Conservation (phyloP, 2,888 invertebrate genomes). For the Polyommatus iphigenia region DNA sequence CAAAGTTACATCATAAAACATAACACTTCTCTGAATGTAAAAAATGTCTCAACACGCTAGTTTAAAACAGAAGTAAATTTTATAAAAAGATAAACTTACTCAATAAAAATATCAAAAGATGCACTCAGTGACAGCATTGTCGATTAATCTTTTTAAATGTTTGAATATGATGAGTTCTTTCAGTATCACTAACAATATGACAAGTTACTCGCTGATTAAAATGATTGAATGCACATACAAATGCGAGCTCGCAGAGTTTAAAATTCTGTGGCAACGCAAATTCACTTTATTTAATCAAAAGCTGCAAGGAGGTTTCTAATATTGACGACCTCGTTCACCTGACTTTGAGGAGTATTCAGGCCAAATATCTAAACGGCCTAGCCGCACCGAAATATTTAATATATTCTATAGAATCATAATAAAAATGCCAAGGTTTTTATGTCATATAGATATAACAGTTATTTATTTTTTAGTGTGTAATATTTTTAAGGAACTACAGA, state of each 20-base stretch:
- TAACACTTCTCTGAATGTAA: background rate
- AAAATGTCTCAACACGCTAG: background rate
- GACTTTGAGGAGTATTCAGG: background rate
- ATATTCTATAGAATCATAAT: background rate
- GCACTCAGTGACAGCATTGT: background rate
- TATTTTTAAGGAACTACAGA: too few relatives aligned
- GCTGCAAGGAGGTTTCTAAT: background rate
- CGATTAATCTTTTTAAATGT: background rate
- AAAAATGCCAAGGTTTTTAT: background rate
- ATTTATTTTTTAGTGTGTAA: background rate
- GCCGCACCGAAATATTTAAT: conserved; percentile 12
- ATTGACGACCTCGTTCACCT: conserved; percentile 6
- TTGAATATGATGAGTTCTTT: conserved; percentile 8
- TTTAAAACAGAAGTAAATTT: too few relatives aligned
- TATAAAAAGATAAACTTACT: background rate
- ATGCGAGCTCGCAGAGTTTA: background rate
- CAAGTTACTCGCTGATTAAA: background rate
- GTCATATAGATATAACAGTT: background rate
- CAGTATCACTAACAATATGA: background rate
- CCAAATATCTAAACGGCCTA: conserved; percentile 1
- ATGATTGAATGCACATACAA: conserved; percentile 2
- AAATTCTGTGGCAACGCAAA: background rate
- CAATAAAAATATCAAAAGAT: background rate
- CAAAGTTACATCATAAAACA: background rate
- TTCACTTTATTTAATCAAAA: conserved; percentile 24